These are phyloP conservation scores for Phocoena sinus DNA, from an alignment of 2,113 vertebrate species.

Conservation along the genomic window DNA sequence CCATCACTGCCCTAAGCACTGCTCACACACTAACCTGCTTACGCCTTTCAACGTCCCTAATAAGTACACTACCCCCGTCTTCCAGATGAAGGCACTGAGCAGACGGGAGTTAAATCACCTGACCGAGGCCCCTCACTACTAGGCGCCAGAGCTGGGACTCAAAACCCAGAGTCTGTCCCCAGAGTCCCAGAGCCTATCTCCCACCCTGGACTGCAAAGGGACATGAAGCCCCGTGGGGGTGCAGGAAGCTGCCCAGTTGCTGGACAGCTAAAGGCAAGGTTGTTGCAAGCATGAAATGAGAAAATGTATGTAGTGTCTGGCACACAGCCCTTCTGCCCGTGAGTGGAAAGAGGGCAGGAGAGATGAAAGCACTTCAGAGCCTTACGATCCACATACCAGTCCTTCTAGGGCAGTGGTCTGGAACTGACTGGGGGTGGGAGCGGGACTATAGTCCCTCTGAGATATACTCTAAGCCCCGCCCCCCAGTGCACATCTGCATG, in stretches of 20 bases:
- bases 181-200: fast-evolving
- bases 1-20: neutral
- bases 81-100: neutral
- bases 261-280: neutral
- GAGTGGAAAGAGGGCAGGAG: neutral
- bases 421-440: too few relatives aligned
- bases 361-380: too few relatives aligned
- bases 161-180: neutral
- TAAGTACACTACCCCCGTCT: too few relatives aligned
- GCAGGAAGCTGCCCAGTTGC: neutral
- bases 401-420: too few relatives aligned
- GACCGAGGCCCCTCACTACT: neutral
- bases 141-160: neutral
- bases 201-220: neutral
- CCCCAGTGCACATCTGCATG: fast-evolving
- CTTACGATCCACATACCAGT: neutral
- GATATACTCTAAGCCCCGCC: neutral
- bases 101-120: neutral
- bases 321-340: neutral
- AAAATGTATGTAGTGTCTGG: neutral
- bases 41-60: neutral
- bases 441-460: neutral
- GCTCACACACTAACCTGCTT: neutral
- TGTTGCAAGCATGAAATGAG: neutral
- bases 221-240: fast-evolving